A percentile compares a stretch with the other conserved stretches of the same genome.
Conservation (phyloP, 2,888 invertebrate species). For the Anthophora plumipes region DNA sequence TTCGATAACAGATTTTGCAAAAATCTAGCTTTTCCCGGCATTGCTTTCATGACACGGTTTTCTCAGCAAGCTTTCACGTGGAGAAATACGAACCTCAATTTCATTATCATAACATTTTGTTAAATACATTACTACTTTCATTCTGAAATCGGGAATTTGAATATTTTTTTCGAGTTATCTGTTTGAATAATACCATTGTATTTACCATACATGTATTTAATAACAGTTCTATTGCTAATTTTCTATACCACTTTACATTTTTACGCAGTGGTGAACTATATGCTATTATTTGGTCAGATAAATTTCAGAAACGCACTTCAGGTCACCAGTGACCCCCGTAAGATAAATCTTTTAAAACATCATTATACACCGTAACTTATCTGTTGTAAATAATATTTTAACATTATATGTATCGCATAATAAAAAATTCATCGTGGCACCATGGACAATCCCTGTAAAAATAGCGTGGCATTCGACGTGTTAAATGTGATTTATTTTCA, state of each 20-base stretch:
- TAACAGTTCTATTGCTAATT: conserved; percentile 37
- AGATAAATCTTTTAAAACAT: no score
- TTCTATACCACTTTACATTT: conserved; percentile 36
- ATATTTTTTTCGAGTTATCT: conserved; percentile 15
- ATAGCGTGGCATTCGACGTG: no score
- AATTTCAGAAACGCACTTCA: no score
- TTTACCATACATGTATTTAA: conserved; percentile 30
- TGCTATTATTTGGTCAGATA: conserved; percentile 37
- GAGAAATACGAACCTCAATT: neutral
- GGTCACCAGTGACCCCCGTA: no score
- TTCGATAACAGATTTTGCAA: conserved; percentile 4
- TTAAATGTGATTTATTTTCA: no score
- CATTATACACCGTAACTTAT: no score
- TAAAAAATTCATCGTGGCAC: no score
- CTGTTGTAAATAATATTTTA: no score
- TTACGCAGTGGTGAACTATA: conserved; percentile 34
- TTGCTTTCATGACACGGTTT: conserved; percentile 8
- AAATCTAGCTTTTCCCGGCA: conserved; percentile 8
- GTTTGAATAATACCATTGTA: conserved; percentile 26
- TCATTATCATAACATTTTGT: neutral
- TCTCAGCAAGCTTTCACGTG: neutral
- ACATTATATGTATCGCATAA: no score
- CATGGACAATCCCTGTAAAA: no score
- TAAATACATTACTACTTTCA: conserved; percentile 24
- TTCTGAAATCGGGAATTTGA: conserved; percentile 23